Conservation (phyloP, 1,140 invertebrate genomes). For the Cyclina sinensis region DNA sequence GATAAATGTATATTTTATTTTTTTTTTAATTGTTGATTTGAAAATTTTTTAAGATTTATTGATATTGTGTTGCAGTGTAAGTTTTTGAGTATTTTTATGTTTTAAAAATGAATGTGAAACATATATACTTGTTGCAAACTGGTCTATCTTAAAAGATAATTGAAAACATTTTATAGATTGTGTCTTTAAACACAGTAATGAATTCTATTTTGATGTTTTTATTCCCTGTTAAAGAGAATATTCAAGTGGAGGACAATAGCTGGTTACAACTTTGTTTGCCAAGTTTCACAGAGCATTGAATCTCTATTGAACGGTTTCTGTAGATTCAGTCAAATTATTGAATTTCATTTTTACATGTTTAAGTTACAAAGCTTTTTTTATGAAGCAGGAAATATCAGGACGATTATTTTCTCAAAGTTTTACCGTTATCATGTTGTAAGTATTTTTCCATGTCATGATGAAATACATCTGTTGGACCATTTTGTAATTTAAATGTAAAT, state of each 20-base stretch:
- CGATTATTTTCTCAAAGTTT: neutral
- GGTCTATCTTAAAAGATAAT: neutral
- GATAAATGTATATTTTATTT: no score
- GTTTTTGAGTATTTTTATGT: no score
- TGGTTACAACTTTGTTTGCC: neutral
- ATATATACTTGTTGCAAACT: no score
- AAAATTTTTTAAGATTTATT: no score
- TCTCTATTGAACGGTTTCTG: neutral
- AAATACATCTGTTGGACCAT: no score
- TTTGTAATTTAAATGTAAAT: no score
- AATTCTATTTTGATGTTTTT: conserved; percentile 8
- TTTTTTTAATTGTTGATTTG: no score
- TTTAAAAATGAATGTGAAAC: no score
- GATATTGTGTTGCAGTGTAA: no score
- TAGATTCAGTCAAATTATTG: conserved; percentile 4
- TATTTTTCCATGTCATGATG: no score
- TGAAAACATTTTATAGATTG: neutral
- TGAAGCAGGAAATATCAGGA: conserved; percentile 16
- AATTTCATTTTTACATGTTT: conserved; percentile 18
- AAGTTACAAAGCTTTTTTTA: neutral
- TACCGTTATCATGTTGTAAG: neutral
- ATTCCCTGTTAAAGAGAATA: neutral
- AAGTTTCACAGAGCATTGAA: neutral
- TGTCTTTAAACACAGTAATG: neutral
- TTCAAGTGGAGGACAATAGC: neutral